Evolutionary conservation across 2,797 vertebrate species (phyloP).

Genomic region (Melanotaenia maccullochi): DNA sequence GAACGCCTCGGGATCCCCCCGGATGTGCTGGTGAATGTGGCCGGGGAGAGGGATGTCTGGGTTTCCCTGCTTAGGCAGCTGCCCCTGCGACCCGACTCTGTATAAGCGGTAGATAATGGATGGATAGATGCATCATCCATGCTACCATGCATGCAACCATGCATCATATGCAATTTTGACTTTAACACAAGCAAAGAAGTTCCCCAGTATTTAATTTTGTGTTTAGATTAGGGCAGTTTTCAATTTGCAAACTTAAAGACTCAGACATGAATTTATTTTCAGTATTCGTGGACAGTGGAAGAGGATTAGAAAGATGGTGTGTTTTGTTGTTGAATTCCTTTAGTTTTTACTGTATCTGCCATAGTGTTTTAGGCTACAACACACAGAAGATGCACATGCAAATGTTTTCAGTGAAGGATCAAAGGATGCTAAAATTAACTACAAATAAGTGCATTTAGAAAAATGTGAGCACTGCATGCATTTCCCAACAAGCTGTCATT

Average conservation of each 20-base stretch:
- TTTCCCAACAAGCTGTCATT: constrained; percentile 58
- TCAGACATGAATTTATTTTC: neutral
- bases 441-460: constrained; percentile 17
- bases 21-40: too few species aligned
- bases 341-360: constrained; percentile 20
- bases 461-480: constrained; percentile 27
- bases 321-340: neutral
- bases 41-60: too few species aligned
- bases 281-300: too few species aligned
- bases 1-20: too few species aligned
- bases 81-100: too few species aligned
- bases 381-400: constrained; percentile 12
- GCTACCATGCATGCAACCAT: too few species aligned
- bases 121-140: too few species aligned
- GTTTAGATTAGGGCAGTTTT: neutral
- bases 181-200: neutral
- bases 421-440: constrained; percentile 43
- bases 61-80: too few species aligned
- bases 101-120: too few species aligned
- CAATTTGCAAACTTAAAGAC: neutral
- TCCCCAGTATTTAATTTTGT: neutral
- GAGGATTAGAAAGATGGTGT: neutral
- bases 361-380: constrained; percentile 11
- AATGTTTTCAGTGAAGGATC: constrained; percentile 40
- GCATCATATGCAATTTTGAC: neutral